phyloP scores from a whole-genome alignment of 1,140 invertebrate species.

The Bombus turneri region DNA sequence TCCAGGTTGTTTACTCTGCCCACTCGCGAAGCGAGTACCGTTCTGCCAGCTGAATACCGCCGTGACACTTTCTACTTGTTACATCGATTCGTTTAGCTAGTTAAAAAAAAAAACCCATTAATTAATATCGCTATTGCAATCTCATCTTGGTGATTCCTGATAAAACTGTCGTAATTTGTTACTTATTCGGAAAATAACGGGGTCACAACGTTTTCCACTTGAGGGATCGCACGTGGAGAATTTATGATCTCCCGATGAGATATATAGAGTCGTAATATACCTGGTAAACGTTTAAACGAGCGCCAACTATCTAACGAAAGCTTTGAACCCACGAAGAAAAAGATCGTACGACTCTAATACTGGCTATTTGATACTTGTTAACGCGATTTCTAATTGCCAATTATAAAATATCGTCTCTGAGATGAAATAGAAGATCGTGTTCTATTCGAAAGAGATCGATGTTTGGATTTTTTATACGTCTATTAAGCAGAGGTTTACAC shows the following conservation, averaged over 20 bases:
- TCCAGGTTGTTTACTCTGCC: not conserved
- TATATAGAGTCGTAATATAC: not conserved
- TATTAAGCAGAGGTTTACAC: not conserved
- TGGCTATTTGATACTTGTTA: not conserved
- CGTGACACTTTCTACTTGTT: not conserved
- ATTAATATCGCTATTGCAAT: not conserved
- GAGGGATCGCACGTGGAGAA: too few relatives aligned
- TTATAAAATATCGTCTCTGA: not conserved
- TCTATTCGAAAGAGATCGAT: not conserved
- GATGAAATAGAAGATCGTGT: too few relatives aligned
- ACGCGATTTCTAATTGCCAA: not conserved
- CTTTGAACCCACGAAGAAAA: not conserved
- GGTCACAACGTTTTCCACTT: not conserved
- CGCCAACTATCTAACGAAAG: not conserved
- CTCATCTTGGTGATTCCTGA: not conserved
- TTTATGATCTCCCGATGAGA: not conserved
- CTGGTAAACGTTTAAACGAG: not conserved
- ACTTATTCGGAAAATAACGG: too few relatives aligned
- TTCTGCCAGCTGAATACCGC: not conserved
- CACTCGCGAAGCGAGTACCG: constrained; percentile 37
- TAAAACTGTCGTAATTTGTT: too few relatives aligned
- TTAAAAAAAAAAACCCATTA: not conserved
- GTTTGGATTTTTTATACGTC: not conserved
- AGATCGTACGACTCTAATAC: not conserved
- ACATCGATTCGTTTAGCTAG: not conserved